Conservation (phyloP, 2,113 vertebrate genomes). For the Cathartes aura region DNA sequence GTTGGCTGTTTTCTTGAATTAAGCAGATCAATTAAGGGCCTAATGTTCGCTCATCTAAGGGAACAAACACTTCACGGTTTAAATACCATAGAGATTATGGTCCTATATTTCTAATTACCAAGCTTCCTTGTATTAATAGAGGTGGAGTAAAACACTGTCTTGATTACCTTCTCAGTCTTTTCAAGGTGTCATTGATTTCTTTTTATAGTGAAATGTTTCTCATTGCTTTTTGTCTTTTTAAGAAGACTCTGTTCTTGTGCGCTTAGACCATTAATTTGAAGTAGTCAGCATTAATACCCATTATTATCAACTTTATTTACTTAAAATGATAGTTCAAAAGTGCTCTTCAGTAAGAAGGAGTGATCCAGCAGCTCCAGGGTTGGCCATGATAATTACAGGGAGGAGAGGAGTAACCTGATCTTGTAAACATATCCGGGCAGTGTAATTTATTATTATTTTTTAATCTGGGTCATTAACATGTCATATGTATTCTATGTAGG, state of each 20-base stretch:
- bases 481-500: conserved; percentile 7
- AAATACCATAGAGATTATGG: background rate
- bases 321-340: background rate
- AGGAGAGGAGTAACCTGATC: conserved; percentile 49
- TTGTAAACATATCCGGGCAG: conserved; percentile 28
- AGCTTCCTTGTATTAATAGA: background rate
- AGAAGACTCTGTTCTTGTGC: background rate
- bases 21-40: background rate
- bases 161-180: background rate
- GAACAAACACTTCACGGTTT: background rate
- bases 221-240: background rate
- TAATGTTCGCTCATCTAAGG: background rate
- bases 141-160: background rate
- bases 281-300: background rate
- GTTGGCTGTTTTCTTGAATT: background rate
- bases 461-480: conserved; percentile 65
- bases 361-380: conserved; percentile 10
- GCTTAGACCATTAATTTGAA: background rate
- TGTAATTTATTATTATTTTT: conserved; percentile 60
- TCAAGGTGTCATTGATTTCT: background rate
- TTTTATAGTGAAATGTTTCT: background rate
- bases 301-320: conserved; percentile 13
- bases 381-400: conserved; percentile 48
- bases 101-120: background rate
- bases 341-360: background rate